phyloP scores from a whole-genome alignment of 2,888 invertebrate genomes.

The Chaitophorus viminalis region DNA sequence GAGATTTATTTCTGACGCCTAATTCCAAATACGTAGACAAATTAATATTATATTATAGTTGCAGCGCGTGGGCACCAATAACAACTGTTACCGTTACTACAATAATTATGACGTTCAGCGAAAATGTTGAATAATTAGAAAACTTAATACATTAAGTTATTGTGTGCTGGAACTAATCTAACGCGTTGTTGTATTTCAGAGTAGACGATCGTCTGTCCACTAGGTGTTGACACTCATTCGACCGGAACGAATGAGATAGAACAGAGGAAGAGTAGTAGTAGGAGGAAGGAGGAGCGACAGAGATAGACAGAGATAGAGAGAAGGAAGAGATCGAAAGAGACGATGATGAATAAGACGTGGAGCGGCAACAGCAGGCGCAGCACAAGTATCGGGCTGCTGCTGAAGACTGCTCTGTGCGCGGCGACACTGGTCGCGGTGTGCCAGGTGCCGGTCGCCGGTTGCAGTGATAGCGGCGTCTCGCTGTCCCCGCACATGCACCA shows the following conservation, averaged over 20 bases:
- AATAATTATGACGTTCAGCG: too few species aligned
- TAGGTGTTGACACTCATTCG: background rate
- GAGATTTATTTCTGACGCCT: too few species aligned
- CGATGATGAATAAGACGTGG: background rate
- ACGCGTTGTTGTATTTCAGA: slow-evolving; percentile 35
- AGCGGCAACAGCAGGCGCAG: background rate
- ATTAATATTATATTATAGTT: too few species aligned
- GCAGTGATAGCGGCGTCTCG: slow-evolving; percentile 10
- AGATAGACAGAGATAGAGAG: background rate
- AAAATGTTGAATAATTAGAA: too few species aligned
- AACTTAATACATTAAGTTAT: too few species aligned
- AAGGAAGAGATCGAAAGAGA: background rate
- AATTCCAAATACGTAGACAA: too few species aligned
- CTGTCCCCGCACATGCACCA: slow-evolving; percentile 56
- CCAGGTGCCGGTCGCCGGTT: background rate
- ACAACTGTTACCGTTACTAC: too few species aligned
- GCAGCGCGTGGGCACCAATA: too few species aligned
- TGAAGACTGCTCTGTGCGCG: background rate
- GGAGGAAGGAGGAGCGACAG: background rate
- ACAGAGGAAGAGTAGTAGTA: too few species aligned
- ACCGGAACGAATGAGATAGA: background rate
- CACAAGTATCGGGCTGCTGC: too few species aligned
- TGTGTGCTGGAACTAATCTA: background rate
- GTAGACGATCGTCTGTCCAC: background rate
- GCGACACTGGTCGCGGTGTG: background rate